Evolutionary conservation across 2,113 vertebrate species (phyloP).

Genomic region (Dendrocopos noguchii): DNA sequence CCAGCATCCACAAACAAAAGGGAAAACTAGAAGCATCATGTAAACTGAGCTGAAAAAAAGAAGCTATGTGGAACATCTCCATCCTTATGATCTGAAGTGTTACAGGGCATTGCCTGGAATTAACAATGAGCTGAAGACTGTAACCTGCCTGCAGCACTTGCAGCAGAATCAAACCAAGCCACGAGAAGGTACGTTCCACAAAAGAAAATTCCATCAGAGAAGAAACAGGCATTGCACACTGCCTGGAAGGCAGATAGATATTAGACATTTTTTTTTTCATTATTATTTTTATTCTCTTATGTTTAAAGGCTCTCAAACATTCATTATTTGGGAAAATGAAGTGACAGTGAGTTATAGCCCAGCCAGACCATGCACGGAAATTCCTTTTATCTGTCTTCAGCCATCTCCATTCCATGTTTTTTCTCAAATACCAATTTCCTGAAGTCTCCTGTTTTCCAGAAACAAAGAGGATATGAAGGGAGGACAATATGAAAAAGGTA

Average conservation of each 20-base stretch:
- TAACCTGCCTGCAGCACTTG: not conserved
- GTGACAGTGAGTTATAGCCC: not conserved
- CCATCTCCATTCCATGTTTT: not conserved
- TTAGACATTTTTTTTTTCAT: not conserved
- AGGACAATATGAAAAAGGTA: not conserved
- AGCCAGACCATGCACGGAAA: not conserved
- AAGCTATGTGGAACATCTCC: not conserved
- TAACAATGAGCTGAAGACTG: not conserved
- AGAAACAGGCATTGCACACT: not conserved
- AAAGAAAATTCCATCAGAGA: not conserved
- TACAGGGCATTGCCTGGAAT: not conserved
- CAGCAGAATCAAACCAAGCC: not conserved
- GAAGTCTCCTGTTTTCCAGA: not conserved
- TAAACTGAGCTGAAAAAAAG: not conserved
- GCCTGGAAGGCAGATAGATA: not conserved
- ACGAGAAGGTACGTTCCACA: not conserved
- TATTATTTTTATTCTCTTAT: not conserved
- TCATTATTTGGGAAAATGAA: not conserved
- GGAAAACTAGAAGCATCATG: not conserved
- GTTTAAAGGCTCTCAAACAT: not conserved
- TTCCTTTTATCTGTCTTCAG: not conserved
- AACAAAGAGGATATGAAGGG: slow-evolving; percentile 3
- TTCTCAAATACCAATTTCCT: slow-evolving; percentile 17
- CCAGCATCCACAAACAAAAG: not conserved
- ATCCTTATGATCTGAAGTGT: not conserved